These are phyloP conservation scores for Grammomys surdaster DNA, from an alignment of 2,113 vertebrate genomes.

Conservation along the genomic window DNA sequence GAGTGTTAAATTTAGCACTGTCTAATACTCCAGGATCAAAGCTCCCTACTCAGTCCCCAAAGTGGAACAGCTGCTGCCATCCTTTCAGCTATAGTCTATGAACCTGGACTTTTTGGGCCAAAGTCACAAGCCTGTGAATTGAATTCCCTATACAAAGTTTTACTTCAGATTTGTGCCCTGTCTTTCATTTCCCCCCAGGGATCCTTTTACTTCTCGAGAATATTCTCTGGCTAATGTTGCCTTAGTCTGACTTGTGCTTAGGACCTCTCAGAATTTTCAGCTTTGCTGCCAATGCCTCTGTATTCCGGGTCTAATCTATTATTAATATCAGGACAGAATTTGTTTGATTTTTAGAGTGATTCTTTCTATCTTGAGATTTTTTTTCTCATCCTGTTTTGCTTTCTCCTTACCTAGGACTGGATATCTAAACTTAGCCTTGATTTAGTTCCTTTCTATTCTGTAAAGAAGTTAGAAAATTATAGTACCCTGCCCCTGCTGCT, in stretches of 20 bases:
- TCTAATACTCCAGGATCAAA: constrained; percentile 83
- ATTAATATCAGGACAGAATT: constrained; percentile 72
- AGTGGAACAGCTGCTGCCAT: constrained; percentile 80
- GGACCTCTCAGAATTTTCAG: constrained; percentile 43
- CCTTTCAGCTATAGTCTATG: constrained; percentile 79
- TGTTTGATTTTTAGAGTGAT: constrained; percentile 61
- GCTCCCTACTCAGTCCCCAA: constrained; percentile 69
- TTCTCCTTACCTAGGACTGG: constrained; percentile 60
- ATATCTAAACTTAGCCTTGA: background rate
- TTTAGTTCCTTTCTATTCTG: constrained; percentile 30
- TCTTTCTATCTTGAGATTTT: constrained; percentile 62
- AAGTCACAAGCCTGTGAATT: constrained; percentile 79
- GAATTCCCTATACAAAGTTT: constrained; percentile 81
- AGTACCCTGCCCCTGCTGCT: background rate
- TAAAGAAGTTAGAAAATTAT: constrained; percentile 36
- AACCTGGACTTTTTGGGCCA: constrained; percentile 68
- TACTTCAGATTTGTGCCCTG: constrained; percentile 73
- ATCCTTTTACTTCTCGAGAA: constrained; percentile 72
- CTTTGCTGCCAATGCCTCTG: constrained; percentile 37
- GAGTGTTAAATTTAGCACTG: constrained; percentile 82
- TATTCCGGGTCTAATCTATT: constrained; percentile 61
- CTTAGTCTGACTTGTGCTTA: constrained; percentile 53
- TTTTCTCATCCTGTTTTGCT: constrained; percentile 67
- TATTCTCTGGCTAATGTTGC: constrained; percentile 53
- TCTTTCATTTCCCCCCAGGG: constrained; percentile 72